Evolutionary conservation across 2,888 invertebrate species (phyloP).

Genomic region (Colletes collaris): DNA sequence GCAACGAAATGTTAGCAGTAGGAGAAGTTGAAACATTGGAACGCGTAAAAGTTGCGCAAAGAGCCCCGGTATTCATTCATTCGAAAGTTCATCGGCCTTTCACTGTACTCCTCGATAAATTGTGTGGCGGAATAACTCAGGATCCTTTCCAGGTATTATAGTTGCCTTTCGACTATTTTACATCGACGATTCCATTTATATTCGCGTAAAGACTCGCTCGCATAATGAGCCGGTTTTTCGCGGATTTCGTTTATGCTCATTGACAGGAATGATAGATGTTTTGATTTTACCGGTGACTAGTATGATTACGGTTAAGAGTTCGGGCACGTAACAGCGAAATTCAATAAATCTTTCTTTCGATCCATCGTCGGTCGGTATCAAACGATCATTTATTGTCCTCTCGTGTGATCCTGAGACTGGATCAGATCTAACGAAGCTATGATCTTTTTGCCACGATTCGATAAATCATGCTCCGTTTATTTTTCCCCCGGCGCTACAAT

Average conservation of each 20-base stretch:
- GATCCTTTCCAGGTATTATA: constrained; percentile 53
- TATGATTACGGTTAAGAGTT: constrained; percentile 71
- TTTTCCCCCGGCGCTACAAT: constrained; percentile 19
- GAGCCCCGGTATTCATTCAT: constrained; percentile 24
- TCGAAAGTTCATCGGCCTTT: constrained; percentile 56
- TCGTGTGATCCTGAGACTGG: constrained; percentile 38
- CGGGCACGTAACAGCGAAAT: constrained; percentile 66
- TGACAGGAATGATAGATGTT: constrained; percentile 74
- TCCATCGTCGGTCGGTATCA: constrained; percentile 53
- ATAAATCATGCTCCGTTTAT: constrained; percentile 42
- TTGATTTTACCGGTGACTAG: constrained; percentile 67
- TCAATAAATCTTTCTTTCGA: constrained; percentile 71
- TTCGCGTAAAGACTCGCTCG: constrained; percentile 43
- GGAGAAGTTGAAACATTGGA: not conserved
- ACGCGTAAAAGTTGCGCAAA: constrained; percentile 22
- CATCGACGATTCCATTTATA: constrained; percentile 64
- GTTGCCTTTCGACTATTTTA: constrained; percentile 56
- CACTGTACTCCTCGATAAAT: constrained; percentile 48
- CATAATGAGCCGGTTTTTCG: constrained; percentile 57
- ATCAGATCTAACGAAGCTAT: constrained; percentile 53
- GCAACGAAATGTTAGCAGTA: too few relatives aligned
- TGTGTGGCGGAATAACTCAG: constrained; percentile 38
- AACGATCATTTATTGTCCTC: constrained; percentile 58
- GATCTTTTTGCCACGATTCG: constrained; percentile 34
- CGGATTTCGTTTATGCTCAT: constrained; percentile 66